phyloP scores from a whole-genome alignment of 2,888 invertebrate species.

The Metellina segmentata region DNA sequence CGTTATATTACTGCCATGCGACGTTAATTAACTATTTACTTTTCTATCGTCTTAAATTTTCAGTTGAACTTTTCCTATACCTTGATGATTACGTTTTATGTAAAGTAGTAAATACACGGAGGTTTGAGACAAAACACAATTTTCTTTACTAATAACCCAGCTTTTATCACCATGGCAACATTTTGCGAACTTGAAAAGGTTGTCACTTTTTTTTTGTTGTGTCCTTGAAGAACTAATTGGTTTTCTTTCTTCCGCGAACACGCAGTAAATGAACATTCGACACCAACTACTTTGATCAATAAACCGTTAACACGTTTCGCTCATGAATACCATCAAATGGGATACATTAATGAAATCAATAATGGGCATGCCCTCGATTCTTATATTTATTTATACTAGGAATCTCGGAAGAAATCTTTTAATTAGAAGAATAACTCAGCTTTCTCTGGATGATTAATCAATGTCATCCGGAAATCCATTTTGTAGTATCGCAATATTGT shows the following conservation, averaged over 20 bases:
- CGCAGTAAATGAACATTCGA: background rate
- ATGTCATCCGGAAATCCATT: background rate
- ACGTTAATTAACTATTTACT: too few relatives aligned
- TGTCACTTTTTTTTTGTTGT: background rate
- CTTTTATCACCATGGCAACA: background rate
- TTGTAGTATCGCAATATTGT: too few relatives aligned
- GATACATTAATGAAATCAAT: background rate
- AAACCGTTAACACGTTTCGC: background rate
- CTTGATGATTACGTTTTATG: too few relatives aligned
- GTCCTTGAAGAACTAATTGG: background rate
- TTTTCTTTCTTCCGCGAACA: background rate
- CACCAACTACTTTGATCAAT: background rate
- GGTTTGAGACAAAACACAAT: background rate
- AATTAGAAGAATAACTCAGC: background rate
- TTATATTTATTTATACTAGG: background rate
- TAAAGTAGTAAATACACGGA: too few relatives aligned
- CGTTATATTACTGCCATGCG: too few relatives aligned
- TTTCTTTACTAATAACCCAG: background rate
- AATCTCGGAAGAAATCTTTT: background rate
- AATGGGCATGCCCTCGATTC: background rate
- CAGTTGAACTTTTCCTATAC: too few relatives aligned
- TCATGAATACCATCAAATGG: background rate
- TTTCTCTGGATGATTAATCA: background rate
- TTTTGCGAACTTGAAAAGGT: conserved; percentile 11
- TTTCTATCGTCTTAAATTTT: too few relatives aligned